Conservation (phyloP, 2,888 invertebrate species). For the Acanthosoma haemorrhoidale region DNA sequence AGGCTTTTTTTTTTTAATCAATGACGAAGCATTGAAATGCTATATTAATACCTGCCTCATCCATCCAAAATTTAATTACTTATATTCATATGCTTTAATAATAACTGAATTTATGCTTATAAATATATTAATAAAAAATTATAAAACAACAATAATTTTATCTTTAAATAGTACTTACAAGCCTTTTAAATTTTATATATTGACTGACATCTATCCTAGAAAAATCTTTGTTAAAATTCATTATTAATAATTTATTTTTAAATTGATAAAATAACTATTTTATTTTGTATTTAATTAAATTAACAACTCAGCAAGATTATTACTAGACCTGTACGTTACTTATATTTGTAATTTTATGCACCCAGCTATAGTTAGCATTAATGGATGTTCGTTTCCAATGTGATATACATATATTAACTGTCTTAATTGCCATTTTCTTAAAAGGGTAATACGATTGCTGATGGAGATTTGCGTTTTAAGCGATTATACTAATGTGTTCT, state of each 20-base stretch:
- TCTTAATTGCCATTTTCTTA: neutral
- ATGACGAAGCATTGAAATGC: neutral
- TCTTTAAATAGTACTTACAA: conserved; percentile 17
- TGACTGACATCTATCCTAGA: conserved; percentile 15
- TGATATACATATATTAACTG: neutral
- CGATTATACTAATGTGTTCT: conserved; percentile 15
- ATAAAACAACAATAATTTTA: neutral
- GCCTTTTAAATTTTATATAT: neutral
- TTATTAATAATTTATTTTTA: neutral
- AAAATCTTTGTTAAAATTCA: neutral
- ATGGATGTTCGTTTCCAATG: neutral
- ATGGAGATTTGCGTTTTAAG: neutral
- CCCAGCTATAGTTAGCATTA: neutral
- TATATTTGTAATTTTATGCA: neutral
- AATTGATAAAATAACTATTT: no score
- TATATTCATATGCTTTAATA: conserved; percentile 6
- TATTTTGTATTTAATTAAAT: no score
- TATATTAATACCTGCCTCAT: conserved; percentile 26
- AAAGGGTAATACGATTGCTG: neutral
- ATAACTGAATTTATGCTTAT: conserved; percentile 15
- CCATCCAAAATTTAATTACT: conserved; percentile 23
- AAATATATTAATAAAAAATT: neutral
- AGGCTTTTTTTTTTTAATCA: neutral
- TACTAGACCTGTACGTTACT: no score
- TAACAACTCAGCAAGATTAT: no score